Evolutionary conservation across 1,140 invertebrate genomes (phyloP), one percentile per base, ranked within the genome.

Genomic region (Lerema accius): DNA sequence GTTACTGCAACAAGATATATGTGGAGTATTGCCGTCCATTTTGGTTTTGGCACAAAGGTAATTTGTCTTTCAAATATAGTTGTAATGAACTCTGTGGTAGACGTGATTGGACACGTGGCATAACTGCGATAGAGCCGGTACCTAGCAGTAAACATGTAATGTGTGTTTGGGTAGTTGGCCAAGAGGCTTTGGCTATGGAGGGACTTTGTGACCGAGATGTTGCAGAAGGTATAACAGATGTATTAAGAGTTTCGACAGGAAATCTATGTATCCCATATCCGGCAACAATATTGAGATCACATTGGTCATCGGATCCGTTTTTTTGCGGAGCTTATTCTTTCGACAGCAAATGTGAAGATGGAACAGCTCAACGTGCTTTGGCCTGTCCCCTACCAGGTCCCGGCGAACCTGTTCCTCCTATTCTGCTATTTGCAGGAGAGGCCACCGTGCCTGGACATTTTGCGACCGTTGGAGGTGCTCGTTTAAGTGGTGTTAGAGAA

Each of bases 391-490:
- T 94, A 15, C 94, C 94, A 16, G 93, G 92, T 0, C 89, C 91
- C 0, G 91, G 92, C 63, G 92, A 84, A 9, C 69, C 86, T 4
- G 68, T 86, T 35, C 86, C 86, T 16, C 86, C 86, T 3, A 79
- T 90, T 88, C 77, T 97, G 16, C 76, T 96, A 17, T 97, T 97
- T 80, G 96, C 96, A 45, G 96, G 96, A 0, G 96, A 97, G 82
- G 96, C 95, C 0, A 96, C 95, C 0, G 95, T 91, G 74, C 93
- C 65, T 78, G 82, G 79, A 3, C 78, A 86, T 43, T 83, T 68
- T 69, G 93, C 93, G 1, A 96, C 95, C 0, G 94, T 96, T 7
- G 95, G 96, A 67, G 95, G 95, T 3, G 95, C 95, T 1, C 89
- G 95, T 74, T 77, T 90, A 10, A 90, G 85, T 61, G 86, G 86